phyloP scores from a whole-genome alignment of 2,113 vertebrate genomes.

The Phoenicopterus ruber region DNA sequence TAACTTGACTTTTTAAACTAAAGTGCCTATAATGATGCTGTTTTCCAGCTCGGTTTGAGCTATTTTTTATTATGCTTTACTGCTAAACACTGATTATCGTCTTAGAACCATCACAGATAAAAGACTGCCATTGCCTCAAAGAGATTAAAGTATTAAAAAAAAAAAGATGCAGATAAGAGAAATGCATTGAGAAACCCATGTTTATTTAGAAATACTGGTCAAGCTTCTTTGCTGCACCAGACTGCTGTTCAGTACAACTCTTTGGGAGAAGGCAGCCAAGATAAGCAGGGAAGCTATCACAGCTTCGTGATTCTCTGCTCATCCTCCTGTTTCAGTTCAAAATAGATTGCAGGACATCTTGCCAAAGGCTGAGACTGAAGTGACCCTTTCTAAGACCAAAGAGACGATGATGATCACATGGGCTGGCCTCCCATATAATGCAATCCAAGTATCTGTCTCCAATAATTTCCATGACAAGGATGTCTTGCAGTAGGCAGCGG shows the following conservation, averaged over 20 bases:
- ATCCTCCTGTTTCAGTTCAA: conserved; percentile 4
- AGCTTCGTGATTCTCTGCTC: neutral
- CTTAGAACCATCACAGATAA: neutral
- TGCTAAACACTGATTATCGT: neutral
- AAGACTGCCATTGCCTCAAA: neutral
- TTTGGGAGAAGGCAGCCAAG: neutral
- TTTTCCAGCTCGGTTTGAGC: neutral
- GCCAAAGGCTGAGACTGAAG: conserved; percentile 13
- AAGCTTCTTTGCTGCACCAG: neutral
- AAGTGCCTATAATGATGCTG: neutral
- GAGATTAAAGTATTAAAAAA: neutral
- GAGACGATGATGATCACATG: neutral
- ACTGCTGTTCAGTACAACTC: neutral
- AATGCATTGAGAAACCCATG: neutral
- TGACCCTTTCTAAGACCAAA: neutral
- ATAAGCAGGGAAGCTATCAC: neutral
- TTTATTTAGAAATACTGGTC: neutral
- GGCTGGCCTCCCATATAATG: neutral
- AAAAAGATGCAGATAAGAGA: neutral
- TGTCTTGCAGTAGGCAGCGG: neutral
- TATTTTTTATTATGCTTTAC: neutral
- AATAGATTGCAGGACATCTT: neutral
- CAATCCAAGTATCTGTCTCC: neutral
- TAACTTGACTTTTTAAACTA: neutral
- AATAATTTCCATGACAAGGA: neutral